phyloP scores from a whole-genome alignment of 1,140 invertebrate species.

The Agraylea sexmaculata region DNA sequence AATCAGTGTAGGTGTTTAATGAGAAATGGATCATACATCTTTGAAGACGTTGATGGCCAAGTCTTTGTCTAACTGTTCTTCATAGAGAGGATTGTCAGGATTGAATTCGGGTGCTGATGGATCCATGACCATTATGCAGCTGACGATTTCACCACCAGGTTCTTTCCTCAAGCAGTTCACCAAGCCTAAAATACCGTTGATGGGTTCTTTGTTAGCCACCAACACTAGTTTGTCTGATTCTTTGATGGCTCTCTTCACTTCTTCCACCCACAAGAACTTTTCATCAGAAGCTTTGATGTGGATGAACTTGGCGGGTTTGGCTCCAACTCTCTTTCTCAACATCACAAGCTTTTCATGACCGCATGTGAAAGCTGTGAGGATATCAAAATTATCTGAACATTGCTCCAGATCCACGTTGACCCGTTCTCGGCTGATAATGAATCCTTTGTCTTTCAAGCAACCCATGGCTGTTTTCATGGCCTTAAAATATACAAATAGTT shows the following conservation, averaged over 20 bases:
- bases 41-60: slow-evolving; percentile 71
- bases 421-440: slow-evolving; percentile 39
- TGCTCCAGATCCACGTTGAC: slow-evolving; percentile 23
- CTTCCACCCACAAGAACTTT: slow-evolving; percentile 32
- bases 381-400: slow-evolving; percentile 28
- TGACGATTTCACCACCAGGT: slow-evolving; percentile 48
- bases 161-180: slow-evolving; percentile 62
- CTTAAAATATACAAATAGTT: slow-evolving; percentile 22
- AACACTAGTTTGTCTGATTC: slow-evolving; percentile 43
- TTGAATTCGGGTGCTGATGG: slow-evolving; percentile 51
- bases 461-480: slow-evolving; percentile 29
- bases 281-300: slow-evolving; percentile 27
- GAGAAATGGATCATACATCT: slow-evolving; percentile 35
- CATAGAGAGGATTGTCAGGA: slow-evolving; percentile 48
- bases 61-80: slow-evolving; percentile 55
- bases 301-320: slow-evolving; percentile 34
- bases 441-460: slow-evolving; percentile 35
- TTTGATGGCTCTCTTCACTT: slow-evolving; percentile 42
- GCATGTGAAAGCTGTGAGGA: slow-evolving; percentile 33
- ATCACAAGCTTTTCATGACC: slow-evolving; percentile 34
- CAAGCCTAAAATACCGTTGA: slow-evolving; percentile 75
- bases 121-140: slow-evolving; percentile 53
- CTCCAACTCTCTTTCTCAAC: slow-evolving; percentile 30
- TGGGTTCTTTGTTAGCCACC: slow-evolving; percentile 46
- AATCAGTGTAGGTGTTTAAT: background rate